Percentiles rank a stretch among this genome's conserved stretches.
These are phyloP conservation scores for Synanthedon formicaeformis DNA, from an alignment of 2,888 invertebrate species.

Conservation along the genomic window DNA sequence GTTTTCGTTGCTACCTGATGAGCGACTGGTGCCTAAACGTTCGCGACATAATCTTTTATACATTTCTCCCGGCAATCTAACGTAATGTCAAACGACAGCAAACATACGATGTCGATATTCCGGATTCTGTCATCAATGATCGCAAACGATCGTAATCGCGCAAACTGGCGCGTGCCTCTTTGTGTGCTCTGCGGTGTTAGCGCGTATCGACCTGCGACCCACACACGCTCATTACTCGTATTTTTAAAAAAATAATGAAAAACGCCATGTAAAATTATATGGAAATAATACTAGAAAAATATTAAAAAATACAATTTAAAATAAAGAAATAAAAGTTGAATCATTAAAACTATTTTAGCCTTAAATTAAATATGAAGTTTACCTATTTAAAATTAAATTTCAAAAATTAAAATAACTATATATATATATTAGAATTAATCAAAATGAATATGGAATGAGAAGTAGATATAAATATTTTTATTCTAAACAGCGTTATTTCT, in stretches of 20 bases:
- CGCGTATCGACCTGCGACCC: slow-evolving; percentile 14
- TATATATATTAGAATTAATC: too few relatives aligned
- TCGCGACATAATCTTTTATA: slow-evolving; percentile 54
- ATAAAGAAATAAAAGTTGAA: slow-evolving; percentile 65
- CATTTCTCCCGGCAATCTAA: slow-evolving; percentile 46
- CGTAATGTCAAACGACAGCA: slow-evolving; percentile 49
- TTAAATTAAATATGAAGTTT: too few relatives aligned
- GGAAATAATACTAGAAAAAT: slow-evolving; percentile 79
- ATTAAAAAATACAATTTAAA: slow-evolving; percentile 73
- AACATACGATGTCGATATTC: slow-evolving; percentile 48
- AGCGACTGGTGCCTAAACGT: slow-evolving; percentile 46
- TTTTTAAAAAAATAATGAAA: too few relatives aligned
- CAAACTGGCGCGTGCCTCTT: slow-evolving; percentile 8
- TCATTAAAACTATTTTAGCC: slow-evolving; percentile 48
- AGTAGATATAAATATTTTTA: too few relatives aligned
- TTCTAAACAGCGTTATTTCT: too few relatives aligned
- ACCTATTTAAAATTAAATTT: too few relatives aligned
- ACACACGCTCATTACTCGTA: slow-evolving; percentile 13
- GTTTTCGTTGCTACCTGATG: slow-evolving; percentile 37
- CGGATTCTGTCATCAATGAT: slow-evolving; percentile 44
- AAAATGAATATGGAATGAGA: too few relatives aligned
- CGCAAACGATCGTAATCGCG: slow-evolving; percentile 12
- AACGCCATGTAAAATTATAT: slow-evolving; percentile 72
- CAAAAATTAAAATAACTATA: too few relatives aligned
- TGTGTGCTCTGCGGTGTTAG: background rate